Evolutionary conservation across 2,113 vertebrate genomes (phyloP).

Genomic region (Crypturellus undulatus): DNA sequence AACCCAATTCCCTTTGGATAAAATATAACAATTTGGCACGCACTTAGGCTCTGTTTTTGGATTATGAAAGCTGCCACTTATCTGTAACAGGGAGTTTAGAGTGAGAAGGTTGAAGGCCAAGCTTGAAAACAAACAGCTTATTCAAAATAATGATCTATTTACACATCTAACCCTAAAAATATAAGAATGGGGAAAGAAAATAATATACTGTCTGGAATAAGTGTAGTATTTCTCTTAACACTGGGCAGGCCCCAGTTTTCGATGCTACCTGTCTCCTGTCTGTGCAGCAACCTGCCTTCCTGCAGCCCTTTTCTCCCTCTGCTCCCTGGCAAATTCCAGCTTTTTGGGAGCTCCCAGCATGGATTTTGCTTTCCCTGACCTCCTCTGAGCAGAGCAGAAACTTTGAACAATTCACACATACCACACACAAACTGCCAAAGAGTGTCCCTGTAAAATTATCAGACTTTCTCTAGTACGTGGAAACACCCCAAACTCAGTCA

Average conservation of each 20-base stretch:
- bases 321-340: neutral
- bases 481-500: neutral
- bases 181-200: neutral
- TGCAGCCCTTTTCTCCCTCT: neutral
- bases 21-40: neutral
- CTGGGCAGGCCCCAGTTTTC: neutral
- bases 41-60: neutral
- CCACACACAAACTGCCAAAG: neutral
- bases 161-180: neutral
- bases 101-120: neutral
- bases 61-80: rapidly evolving
- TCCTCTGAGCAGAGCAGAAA: neutral
- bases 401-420: neutral
- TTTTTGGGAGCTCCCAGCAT: neutral
- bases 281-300: neutral
- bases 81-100: neutral
- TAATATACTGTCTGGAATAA: neutral
- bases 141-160: neutral
- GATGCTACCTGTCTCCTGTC: neutral
- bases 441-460: neutral
- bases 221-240: neutral
- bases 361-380: neutral
- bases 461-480: neutral
- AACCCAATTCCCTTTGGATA: neutral
- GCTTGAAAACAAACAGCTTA: neutral